Percentiles rank a stretch among this genome's conserved stretches.
Evolutionary conservation across 2,113 vertebrate genomes (phyloP).

Genomic region (Bombycilla garrulus): DNA sequence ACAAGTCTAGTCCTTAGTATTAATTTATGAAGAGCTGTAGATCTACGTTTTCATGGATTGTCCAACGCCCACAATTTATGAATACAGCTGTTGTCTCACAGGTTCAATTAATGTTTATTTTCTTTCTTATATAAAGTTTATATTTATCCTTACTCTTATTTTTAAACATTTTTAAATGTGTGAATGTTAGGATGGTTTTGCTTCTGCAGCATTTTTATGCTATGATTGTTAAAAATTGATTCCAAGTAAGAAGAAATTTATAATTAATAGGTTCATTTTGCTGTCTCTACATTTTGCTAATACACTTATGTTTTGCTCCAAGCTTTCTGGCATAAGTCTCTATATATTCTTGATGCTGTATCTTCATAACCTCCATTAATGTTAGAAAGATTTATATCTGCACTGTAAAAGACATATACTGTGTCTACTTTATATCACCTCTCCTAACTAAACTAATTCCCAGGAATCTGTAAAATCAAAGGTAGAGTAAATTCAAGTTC

Average conservation of each 20-base stretch:
- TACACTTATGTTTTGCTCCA: background rate
- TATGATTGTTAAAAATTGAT: background rate
- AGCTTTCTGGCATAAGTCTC: background rate
- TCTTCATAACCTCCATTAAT: background rate
- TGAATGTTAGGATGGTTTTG: background rate
- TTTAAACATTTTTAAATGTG: background rate
- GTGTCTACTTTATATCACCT: background rate
- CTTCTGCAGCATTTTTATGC: background rate
- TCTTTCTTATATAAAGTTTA: background rate
- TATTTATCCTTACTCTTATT: background rate
- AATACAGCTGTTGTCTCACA: background rate
- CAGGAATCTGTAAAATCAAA: background rate
- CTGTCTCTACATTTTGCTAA: background rate
- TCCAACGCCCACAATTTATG: background rate
- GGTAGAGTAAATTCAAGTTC: background rate
- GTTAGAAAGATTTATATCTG: background rate
- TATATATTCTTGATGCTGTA: background rate
- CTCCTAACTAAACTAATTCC: background rate
- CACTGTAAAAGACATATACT: background rate
- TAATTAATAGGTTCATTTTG: background rate
- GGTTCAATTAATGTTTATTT: background rate
- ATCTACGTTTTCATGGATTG: background rate
- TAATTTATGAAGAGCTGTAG: background rate
- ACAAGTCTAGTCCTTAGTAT: background rate
- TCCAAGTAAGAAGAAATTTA: background rate